Conservation (phyloP, 2,797 vertebrate species). For the Rhinichthys osculus region DNA sequence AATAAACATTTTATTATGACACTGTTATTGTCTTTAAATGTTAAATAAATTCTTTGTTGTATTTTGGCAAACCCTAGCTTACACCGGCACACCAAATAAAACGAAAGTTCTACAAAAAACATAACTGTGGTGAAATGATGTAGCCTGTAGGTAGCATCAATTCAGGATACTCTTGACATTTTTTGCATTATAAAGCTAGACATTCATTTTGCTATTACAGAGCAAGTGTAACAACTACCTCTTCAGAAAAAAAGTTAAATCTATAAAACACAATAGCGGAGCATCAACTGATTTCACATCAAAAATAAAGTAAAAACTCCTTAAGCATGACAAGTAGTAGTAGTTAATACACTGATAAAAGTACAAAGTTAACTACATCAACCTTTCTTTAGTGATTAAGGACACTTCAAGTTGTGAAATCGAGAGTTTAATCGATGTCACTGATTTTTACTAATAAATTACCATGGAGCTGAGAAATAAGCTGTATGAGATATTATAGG, state of each 20-base stretch:
- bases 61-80: not conserved
- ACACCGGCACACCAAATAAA: not conserved
- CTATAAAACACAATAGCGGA: not conserved
- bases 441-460: not conserved
- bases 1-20: conserved; percentile 42
- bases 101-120: not conserved
- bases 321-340: not conserved
- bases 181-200: conserved; percentile 16
- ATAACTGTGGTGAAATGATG: not conserved
- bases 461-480: not conserved
- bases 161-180: not conserved
- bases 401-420: conserved; percentile 11
- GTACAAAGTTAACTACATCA: not conserved
- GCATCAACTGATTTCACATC: not conserved
- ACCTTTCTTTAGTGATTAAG: not conserved
- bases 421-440: not conserved
- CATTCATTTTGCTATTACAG: not conserved
- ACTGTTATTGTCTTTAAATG: not conserved
- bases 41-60: not conserved
- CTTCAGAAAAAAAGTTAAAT: not conserved
- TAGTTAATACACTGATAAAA: conserved; percentile 6
- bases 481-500: not conserved
- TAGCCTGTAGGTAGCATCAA: not conserved
- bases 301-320: not conserved
- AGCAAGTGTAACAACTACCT: not conserved